Evolutionary conservation across 2,797 vertebrate species (phyloP), one percentile per base, ranked within the genome.

Genomic region (Phyllotis vaccarum): DNA sequence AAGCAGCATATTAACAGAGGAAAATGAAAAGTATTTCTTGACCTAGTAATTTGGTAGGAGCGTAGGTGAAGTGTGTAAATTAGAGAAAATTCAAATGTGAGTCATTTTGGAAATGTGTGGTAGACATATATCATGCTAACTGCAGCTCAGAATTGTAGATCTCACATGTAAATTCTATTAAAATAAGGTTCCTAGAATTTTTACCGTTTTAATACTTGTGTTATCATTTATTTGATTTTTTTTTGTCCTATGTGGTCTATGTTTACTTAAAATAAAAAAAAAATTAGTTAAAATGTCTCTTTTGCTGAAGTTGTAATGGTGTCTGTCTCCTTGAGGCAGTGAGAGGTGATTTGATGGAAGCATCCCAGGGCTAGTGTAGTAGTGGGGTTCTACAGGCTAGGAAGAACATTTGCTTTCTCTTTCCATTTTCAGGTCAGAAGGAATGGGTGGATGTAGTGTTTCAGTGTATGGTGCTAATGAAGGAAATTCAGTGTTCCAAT

Each of bases 41-140:
- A 97, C 97, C 95, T 93, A 40, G 86, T 83, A 97, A 75, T 92
- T 62, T 96, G 94, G 95, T 98, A 97, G 93, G 96, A 97, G 96
- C 97, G 96, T 91, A 97, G 93, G 75, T 93, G 95, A 97, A 98
- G 97, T 96, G 93, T 97, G 96, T 97, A 96, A 98, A 78, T 79
- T 86, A 95, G 86, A 97, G 95, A 95, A 95, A 93, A 98, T 90
- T 90, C 97, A 56, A 92, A 97, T 97, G 97, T 93, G 93, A 96
- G 95, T 97, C 91, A 91, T 97, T 97, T 98, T 97, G 95, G 93
- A 95, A 95, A 89, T 74, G 54, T 98, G 94, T 87, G 78, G 78
- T 52, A 2, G 80, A 54, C 94, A 97, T 97, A 85, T 64, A 97
- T 95, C 92, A 97, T 76, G 94, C 68, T 79, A 95, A 46, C 74